These are phyloP conservation scores for Pyrgilauda ruficollis DNA, from an alignment of 2,113 vertebrate species.

Conservation along the genomic window DNA sequence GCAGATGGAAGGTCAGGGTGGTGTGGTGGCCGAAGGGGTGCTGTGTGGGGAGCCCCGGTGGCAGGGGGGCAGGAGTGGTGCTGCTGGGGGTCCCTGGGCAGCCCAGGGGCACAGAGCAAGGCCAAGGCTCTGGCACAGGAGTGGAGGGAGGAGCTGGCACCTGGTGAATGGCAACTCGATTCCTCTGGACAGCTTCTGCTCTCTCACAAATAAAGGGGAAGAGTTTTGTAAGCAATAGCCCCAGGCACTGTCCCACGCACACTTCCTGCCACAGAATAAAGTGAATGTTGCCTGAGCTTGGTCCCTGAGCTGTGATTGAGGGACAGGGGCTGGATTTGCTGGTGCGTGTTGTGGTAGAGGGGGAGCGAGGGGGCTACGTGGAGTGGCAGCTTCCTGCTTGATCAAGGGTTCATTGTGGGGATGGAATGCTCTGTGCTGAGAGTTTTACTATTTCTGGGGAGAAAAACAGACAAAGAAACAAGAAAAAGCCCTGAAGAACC, in stretches of 20 bases:
- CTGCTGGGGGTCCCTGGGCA: background rate
- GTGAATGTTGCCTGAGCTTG: background rate
- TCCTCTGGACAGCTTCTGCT: background rate
- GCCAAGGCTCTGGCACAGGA: background rate
- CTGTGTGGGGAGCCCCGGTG: background rate
- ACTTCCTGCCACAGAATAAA: background rate
- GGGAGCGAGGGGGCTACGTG: background rate
- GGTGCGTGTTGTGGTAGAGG: background rate
- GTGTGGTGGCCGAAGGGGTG: background rate
- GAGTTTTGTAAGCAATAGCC: background rate
- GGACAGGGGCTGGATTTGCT: background rate
- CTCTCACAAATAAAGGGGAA: background rate
- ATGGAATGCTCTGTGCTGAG: background rate
- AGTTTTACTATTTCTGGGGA: conserved; percentile 14
- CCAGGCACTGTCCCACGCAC: background rate
- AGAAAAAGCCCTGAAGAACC: conserved; percentile 38
- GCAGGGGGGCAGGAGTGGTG: background rate
- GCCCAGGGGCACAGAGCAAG: background rate
- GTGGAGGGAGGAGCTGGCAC: background rate
- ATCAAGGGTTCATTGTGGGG: background rate
- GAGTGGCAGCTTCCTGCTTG: background rate
- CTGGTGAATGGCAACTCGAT: background rate
- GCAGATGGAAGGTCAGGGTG: background rate
- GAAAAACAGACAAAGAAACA: conserved; percentile 46
- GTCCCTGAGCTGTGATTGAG: conserved; percentile 3